Conservation (phyloP, 2,888 invertebrate species). For the Anodontia alba region DNA sequence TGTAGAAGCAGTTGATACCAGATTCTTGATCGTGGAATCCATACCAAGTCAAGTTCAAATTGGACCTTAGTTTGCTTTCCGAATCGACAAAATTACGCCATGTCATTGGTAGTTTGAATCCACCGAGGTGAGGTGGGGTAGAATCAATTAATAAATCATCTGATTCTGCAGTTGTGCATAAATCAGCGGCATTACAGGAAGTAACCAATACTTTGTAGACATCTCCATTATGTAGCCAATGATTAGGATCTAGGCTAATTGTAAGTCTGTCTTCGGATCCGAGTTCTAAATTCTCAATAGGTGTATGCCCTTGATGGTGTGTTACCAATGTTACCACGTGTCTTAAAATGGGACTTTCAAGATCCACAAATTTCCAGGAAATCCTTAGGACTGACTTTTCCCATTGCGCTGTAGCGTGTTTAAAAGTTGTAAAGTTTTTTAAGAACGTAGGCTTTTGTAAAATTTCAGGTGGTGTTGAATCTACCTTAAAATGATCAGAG, state of each 20-base stretch:
- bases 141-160: conserved; percentile 59
- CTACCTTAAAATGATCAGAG: conserved; percentile 28
- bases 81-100: conserved; percentile 30
- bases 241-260: conserved; percentile 32
- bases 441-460: conserved; percentile 13
- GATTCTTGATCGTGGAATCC: conserved; percentile 64
- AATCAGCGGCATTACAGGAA: conserved; percentile 56
- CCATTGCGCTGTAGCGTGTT: conserved; percentile 28
- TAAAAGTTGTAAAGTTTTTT: background rate
- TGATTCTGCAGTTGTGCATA: conserved; percentile 55
- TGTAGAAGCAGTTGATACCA: conserved; percentile 41
- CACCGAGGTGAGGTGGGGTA: conserved; percentile 65
- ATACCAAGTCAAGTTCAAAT: conserved; percentile 55
- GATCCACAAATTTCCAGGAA: conserved; percentile 48
- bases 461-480: conserved; percentile 20
- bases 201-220: conserved; percentile 52
- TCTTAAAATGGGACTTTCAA: conserved; percentile 50
- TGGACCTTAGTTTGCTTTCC: background rate
- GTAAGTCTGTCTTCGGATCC: conserved; percentile 38
- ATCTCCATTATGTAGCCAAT: conserved; percentile 52
- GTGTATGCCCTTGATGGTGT: conserved; percentile 47
- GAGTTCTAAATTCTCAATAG: conserved; percentile 43
- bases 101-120: conserved; percentile 48
- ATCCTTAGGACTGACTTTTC: conserved; percentile 49
- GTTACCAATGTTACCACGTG: conserved; percentile 42